These are phyloP conservation scores for Agrotis exclamationis DNA, from an alignment of 2,888 invertebrate species.

Conservation along the genomic window DNA sequence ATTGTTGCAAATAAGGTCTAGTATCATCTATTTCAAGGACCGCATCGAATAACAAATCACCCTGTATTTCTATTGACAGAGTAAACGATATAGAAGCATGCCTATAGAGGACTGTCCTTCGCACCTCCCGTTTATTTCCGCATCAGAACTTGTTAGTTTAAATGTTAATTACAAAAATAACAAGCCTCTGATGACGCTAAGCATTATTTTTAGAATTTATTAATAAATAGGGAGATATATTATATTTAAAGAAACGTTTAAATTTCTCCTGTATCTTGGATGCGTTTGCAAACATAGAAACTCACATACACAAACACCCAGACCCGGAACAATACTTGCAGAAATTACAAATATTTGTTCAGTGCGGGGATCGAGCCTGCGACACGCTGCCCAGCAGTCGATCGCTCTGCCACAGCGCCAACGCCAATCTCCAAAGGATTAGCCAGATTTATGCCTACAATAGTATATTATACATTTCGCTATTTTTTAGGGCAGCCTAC, in stretches of 20 bases:
- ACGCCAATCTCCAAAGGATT: not conserved
- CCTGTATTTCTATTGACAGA: slow-evolving; percentile 23
- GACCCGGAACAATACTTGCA: too few relatives aligned
- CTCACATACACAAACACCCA: too few relatives aligned
- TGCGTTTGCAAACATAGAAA: too few relatives aligned
- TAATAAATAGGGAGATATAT: slow-evolving; percentile 14
- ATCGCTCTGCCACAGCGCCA: too few relatives aligned
- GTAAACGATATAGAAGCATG: slow-evolving; percentile 24
- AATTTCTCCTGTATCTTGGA: too few relatives aligned
- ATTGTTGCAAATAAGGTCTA: too few relatives aligned
- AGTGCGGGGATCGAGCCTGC: too few relatives aligned
- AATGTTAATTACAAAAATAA: slow-evolving; percentile 62
- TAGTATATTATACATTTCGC: not conserved
- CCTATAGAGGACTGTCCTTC: slow-evolving; percentile 28
- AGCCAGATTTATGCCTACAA: not conserved
- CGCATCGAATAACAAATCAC: too few relatives aligned
- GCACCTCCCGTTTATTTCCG: slow-evolving; percentile 58
- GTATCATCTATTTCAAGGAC: too few relatives aligned
- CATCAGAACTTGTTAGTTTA: slow-evolving; percentile 59
- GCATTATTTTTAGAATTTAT: slow-evolving; percentile 57
- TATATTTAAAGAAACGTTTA: too few relatives aligned
- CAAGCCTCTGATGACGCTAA: slow-evolving; percentile 48
- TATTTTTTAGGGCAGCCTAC: not conserved
- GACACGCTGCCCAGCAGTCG: too few relatives aligned
- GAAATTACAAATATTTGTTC: too few relatives aligned